Evolutionary conservation across 2,888 invertebrate genomes (phyloP), one percentile per base, ranked within the genome.

Genomic region (Coremacera marginata): DNA sequence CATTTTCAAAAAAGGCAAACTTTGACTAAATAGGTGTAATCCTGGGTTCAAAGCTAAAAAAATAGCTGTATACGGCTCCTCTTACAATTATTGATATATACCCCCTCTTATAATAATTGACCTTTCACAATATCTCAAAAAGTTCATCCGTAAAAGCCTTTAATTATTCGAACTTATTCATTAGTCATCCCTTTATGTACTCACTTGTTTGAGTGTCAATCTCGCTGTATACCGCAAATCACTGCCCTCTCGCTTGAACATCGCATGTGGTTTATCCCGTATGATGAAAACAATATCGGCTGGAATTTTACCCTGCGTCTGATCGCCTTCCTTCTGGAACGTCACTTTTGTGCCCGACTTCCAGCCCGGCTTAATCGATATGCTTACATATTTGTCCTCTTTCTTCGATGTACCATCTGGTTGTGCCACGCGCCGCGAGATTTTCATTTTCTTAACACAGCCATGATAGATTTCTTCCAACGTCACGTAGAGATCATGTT

Each of bases 391-490:
- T 91, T 98, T 98, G 88, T 98, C 98, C 89, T 98, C 98, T 86
- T 95, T 95, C 86, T 94, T 94, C 0, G 94, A 92, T 3, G 94
- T 93, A 55, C 97, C 96, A 88, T 98, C 98, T 0, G 95, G 91
- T 85, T 95, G 95, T 34, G 95, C 90, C 7, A 97, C 96, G 84
- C 97, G 93, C 81, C 98, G 93, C 49, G 98, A 98, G 84, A 99
- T 99, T 91, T 99, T 99, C 97, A 99, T 98, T 90, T 99, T 99
- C 90, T 99, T 99, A 14, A 96, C 96, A 89, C 97, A 97, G 73
- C 99, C 99, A 84, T 94, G 94, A 76, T 95, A 93, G 84, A 99
- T 97, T 87, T 99, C 99, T 88, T 99, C 99, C 68, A 99, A 89
- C 0, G 95, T 94, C 16, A 98, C 97, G 86, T 96, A 96, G 70